A percentile compares a stretch with the other conserved stretches of the same genome.
Evolutionary conservation across 2,113 vertebrate genomes (phyloP).

Genomic region (Forbesichthys papilliferus): DNA sequence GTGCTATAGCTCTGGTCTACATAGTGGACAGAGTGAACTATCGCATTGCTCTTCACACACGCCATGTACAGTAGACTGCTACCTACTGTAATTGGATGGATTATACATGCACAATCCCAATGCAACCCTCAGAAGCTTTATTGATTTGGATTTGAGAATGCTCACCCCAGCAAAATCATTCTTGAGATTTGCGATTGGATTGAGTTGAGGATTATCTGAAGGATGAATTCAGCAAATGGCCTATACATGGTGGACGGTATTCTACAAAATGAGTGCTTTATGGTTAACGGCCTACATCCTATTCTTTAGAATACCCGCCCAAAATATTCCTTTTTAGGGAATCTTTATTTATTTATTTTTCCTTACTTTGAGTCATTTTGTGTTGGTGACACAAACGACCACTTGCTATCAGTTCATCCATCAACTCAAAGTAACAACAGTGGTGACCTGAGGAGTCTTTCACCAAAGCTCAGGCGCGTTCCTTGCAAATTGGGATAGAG

Average conservation of each 20-base stretch:
- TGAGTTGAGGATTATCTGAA: neutral
- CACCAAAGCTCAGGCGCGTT: conserved; percentile 44
- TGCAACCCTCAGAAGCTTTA: conserved; percentile 8
- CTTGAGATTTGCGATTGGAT: neutral
- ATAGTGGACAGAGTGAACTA: neutral
- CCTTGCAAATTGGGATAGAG: conserved; percentile 57
- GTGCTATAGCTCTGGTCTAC: conserved; percentile 9
- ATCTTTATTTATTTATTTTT: neutral
- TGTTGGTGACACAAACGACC: conserved; percentile 19
- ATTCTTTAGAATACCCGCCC: neutral
- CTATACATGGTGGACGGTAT: neutral
- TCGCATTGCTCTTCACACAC: conserved; percentile 1
- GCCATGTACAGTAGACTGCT: neutral
- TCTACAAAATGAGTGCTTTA: neutral
- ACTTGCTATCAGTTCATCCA: conserved; percentile 18
- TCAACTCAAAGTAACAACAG: conserved; percentile 36
- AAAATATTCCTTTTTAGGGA: too few relatives aligned
- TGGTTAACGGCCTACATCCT: neutral
- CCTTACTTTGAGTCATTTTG: conserved; percentile 6
- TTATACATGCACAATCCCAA: conserved; percentile 5
- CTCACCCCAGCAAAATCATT: neutral
- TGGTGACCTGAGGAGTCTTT: conserved; percentile 36
- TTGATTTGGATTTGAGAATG: conserved; percentile 8
- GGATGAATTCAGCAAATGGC: neutral
- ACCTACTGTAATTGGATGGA: conserved; percentile 11